Conservation (phyloP, 2,113 vertebrate genomes). For the Scomber colias region DNA sequence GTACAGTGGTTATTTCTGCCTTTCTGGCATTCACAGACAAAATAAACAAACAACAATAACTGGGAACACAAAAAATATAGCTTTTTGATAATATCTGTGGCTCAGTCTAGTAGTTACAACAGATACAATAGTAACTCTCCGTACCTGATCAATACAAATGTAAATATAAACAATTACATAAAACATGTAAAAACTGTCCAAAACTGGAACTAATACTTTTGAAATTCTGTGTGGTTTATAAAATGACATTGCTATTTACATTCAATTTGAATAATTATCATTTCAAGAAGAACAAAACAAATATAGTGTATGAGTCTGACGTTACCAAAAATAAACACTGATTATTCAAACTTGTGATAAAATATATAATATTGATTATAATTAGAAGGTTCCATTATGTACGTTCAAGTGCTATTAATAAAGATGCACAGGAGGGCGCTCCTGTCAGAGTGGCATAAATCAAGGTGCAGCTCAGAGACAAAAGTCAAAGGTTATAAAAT, state of each 20-base stretch:
- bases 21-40: slow-evolving; percentile 82
- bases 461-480: slow-evolving; percentile 81
- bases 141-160: slow-evolving; percentile 80
- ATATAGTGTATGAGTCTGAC: slow-evolving; percentile 73
- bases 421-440: slow-evolving; percentile 69
- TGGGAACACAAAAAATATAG: slow-evolving; percentile 82
- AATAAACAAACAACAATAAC: slow-evolving; percentile 78
- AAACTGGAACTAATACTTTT: slow-evolving; percentile 82
- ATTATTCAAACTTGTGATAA: slow-evolving; percentile 81
- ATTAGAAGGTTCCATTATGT: slow-evolving; percentile 78
- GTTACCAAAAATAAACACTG: slow-evolving; percentile 82
- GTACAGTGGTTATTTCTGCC: slow-evolving; percentile 89
- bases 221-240: slow-evolving; percentile 82
- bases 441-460: slow-evolving; percentile 79
- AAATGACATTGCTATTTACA: slow-evolving; percentile 83
- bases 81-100: slow-evolving; percentile 85
- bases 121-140: slow-evolving; percentile 71
- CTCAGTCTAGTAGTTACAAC: slow-evolving; percentile 88
- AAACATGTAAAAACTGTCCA: slow-evolving; percentile 70
- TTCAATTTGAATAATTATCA: slow-evolving; percentile 82
- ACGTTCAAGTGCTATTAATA: slow-evolving; percentile 86
- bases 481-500: slow-evolving; percentile 74
- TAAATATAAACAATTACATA: slow-evolving; percentile 70
- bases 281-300: slow-evolving; percentile 57
- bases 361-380: slow-evolving; percentile 80